A percentile compares a stretch with the other conserved stretches of the same genome.
Conservation (phyloP, 2,888 invertebrate genomes). For the Sturmia bella region DNA sequence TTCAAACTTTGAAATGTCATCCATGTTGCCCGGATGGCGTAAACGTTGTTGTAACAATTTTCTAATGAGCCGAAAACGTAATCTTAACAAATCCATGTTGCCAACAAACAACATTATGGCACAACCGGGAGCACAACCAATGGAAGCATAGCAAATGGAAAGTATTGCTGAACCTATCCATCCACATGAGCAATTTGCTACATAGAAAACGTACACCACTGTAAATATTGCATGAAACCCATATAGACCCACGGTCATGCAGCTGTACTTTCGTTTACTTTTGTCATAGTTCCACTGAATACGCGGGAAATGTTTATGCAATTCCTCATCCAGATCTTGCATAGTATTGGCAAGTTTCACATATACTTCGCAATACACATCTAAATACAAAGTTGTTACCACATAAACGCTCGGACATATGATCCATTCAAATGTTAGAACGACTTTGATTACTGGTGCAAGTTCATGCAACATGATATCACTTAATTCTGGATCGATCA, state of each 20-base stretch:
- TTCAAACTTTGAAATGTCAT: slow-evolving; percentile 41
- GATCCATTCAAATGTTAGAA: slow-evolving; percentile 74
- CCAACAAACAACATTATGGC: slow-evolving; percentile 74
- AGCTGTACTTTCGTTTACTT: slow-evolving; percentile 73
- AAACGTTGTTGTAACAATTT: slow-evolving; percentile 63
- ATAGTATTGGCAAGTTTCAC: slow-evolving; percentile 72
- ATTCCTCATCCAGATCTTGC: slow-evolving; percentile 73
- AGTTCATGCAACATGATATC: slow-evolving; percentile 73
- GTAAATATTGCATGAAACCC: slow-evolving; percentile 69
- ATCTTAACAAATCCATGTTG: slow-evolving; percentile 76
- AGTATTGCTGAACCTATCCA: slow-evolving; percentile 73
- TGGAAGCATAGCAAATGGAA: slow-evolving; percentile 72
- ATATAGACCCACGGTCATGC: slow-evolving; percentile 63
- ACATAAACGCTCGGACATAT: slow-evolving; percentile 72
- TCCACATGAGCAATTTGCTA: slow-evolving; percentile 74
- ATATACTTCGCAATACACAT: slow-evolving; percentile 72
- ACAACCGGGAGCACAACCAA: slow-evolving; percentile 73
- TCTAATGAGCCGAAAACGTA: slow-evolving; percentile 76
- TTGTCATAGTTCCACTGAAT: slow-evolving; percentile 77
- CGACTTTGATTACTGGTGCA: slow-evolving; percentile 74
- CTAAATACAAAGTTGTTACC: slow-evolving; percentile 71
- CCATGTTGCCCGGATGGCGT: not conserved
- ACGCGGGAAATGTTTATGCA: slow-evolving; percentile 72
- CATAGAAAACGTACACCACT: slow-evolving; percentile 72
- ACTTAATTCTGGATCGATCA: slow-evolving; percentile 69